These are phyloP conservation scores for Epizoanthus ramosus DNA, from an alignment of 92 coral and sea anemone genomes.

Conservation along the genomic window DNA sequence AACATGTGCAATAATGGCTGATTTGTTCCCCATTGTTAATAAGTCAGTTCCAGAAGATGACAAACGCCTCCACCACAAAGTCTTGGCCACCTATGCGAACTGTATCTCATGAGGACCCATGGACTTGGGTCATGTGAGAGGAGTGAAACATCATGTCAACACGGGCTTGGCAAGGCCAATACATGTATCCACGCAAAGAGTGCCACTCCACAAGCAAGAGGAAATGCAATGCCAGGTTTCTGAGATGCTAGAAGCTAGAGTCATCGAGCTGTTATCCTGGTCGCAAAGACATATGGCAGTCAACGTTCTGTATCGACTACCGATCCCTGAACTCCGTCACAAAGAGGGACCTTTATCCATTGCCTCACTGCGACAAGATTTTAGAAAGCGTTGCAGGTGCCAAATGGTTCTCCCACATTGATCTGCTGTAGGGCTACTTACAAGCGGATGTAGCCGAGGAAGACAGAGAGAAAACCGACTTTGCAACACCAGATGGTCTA, in stretches of 20 bases:
- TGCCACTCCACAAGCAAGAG: neutral
- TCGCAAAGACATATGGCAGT: neutral
- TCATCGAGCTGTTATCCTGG: slow-evolving; percentile 31
- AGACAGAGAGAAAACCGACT: slow-evolving; percentile 37
- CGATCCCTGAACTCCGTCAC: slow-evolving; percentile 44
- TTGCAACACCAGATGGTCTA: slow-evolving; percentile 36
- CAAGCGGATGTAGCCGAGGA: slow-evolving; percentile 13
- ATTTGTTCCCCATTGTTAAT: neutral
- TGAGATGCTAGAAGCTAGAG: neutral
- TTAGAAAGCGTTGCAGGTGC: slow-evolving; percentile 49
- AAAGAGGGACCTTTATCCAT: slow-evolving; percentile 39
- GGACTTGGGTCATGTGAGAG: neutral
- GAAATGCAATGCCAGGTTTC: slow-evolving; percentile 40
- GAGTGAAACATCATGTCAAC: too few species aligned
- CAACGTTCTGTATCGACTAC: slow-evolving; percentile 53
- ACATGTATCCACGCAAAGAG: too few species aligned
- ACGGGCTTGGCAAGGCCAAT: too few species aligned
- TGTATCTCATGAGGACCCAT: slow-evolving; percentile 12
- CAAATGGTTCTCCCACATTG: slow-evolving; percentile 47
- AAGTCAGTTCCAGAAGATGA: slow-evolving; percentile 22
- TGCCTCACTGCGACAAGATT: slow-evolving; percentile 50
- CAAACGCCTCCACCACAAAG: slow-evolving; percentile 11
- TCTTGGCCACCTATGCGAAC: slow-evolving; percentile 5
- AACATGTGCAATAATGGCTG: neutral
- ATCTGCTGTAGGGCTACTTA: slow-evolving; percentile 43